phyloP scores from a whole-genome alignment of 1,140 invertebrate genomes.

The Scaptodrosophila lebanonensis region DNA sequence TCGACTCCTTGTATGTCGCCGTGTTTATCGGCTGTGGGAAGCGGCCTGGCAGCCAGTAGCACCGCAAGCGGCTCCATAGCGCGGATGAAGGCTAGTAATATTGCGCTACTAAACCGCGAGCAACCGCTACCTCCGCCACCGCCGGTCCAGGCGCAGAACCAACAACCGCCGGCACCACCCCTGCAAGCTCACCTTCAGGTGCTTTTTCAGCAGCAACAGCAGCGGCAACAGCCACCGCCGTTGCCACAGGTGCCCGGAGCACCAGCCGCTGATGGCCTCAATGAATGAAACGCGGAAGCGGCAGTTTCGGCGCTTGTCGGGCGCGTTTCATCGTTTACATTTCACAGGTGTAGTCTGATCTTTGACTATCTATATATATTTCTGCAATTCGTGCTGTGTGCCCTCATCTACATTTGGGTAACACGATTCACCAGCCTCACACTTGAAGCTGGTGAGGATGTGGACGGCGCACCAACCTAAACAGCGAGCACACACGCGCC shows the following conservation, averaged over 20 bases:
- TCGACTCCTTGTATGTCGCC: slow-evolving; percentile 92
- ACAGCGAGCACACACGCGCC: no score
- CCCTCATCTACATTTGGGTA: slow-evolving; percentile 55
- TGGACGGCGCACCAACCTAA: no score
- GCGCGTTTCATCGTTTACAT: slow-evolving; percentile 66
- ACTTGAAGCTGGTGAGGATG: no score
- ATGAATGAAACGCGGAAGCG: slow-evolving; percentile 76
- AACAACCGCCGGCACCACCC: slow-evolving; percentile 18
- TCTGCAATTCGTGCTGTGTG: slow-evolving; percentile 60
- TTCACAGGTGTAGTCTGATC: slow-evolving; percentile 57
- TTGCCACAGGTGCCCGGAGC: slow-evolving; percentile 17
- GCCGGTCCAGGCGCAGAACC: slow-evolving; percentile 17
- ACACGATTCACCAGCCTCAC: no score
- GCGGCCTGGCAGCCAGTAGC: slow-evolving; percentile 53
- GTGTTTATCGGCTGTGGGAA: slow-evolving; percentile 80
- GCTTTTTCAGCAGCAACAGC: slow-evolving; percentile 1
- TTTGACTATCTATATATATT: slow-evolving; percentile 67
- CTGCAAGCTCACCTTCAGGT: slow-evolving; percentile 10
- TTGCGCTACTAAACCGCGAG: slow-evolving; percentile 84
- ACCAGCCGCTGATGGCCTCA: slow-evolving; percentile 42
- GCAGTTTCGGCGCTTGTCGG: slow-evolving; percentile 70
- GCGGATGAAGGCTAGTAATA: slow-evolving; percentile 85
- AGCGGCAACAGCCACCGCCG: slow-evolving; percentile 3
- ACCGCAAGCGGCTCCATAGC: slow-evolving; percentile 80
- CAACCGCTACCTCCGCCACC: slow-evolving; percentile 10